phyloP scores from a whole-genome alignment of 1,140 invertebrate species.

The Glossosoma conforme region DNA sequence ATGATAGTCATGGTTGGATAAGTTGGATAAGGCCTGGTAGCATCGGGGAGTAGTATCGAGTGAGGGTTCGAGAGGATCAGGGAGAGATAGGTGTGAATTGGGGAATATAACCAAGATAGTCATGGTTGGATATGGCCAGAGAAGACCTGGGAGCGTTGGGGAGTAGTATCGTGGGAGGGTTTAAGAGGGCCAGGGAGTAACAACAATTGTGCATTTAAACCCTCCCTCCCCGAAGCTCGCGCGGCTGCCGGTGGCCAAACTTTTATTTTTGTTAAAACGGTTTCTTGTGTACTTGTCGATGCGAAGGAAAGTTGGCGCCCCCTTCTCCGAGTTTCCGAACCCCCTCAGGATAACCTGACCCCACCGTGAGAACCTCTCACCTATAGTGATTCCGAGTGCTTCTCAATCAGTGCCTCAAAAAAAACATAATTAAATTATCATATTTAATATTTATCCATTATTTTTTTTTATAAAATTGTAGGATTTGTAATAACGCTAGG shows the following conservation, averaged over 20 bases:
- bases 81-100: no score
- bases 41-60: no score
- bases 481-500: neutral
- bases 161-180: neutral
- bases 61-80: no score
- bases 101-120: no score
- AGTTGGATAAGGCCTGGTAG: no score
- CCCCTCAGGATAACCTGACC: neutral
- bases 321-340: neutral
- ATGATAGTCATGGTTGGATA: no score
- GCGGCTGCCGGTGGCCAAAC: constrained; percentile 24
- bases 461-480: neutral
- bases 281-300: constrained; percentile 31
- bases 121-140: no score
- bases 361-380: neutral
- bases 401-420: neutral
- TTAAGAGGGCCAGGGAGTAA: constrained; percentile 1
- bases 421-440: no score
- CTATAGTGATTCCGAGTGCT: no score
- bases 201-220: constrained; percentile 32
- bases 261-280: constrained; percentile 34
- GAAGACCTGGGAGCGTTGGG: no score
- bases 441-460: neutral
- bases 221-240: constrained; percentile 1
- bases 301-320: constrained; percentile 19